These are phyloP conservation scores for Heterocephalus glaber DNA, from an alignment of 2,113 vertebrate species.

Conservation along the genomic window DNA sequence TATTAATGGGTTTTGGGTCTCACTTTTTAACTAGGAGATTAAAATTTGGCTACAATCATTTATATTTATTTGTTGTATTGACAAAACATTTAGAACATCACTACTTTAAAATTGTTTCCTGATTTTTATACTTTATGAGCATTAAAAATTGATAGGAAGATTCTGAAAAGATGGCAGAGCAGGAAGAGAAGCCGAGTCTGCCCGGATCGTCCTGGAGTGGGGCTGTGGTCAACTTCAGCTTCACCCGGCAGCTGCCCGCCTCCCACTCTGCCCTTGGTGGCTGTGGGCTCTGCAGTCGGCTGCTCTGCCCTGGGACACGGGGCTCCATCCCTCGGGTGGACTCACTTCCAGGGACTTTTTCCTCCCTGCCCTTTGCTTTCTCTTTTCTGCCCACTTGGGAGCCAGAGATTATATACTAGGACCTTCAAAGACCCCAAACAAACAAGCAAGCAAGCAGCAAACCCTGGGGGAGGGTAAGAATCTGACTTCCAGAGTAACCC, in stretches of 20 bases:
- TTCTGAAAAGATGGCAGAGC: too few relatives aligned
- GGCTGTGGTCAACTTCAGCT: too few relatives aligned
- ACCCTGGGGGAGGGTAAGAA: neutral
- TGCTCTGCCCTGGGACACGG: too few relatives aligned
- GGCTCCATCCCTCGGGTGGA: neutral
- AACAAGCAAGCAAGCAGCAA: neutral
- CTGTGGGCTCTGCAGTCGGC: neutral
- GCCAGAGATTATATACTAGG: neutral
- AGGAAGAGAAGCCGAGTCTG: neutral
- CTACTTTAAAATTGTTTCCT: constrained; percentile 48
- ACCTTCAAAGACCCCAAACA: neutral
- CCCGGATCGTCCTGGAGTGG: neutral
- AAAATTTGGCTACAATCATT: constrained; percentile 48
- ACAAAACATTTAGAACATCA: constrained; percentile 26
- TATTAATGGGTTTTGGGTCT: neutral
- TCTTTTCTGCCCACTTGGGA: neutral
- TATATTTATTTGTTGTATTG: constrained; percentile 32
- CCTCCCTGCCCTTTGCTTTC: neutral
- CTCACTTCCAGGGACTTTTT: neutral
- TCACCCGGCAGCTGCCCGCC: too few relatives aligned
- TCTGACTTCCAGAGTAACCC: neutral
- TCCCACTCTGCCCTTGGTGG: neutral
- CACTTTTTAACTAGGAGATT: constrained; percentile 39
- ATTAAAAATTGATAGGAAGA: neutral
- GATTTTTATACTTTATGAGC: constrained; percentile 14